Evolutionary conservation across 2,888 invertebrate species (phyloP).

Genomic region (Synanthedon formicaeformis): DNA sequence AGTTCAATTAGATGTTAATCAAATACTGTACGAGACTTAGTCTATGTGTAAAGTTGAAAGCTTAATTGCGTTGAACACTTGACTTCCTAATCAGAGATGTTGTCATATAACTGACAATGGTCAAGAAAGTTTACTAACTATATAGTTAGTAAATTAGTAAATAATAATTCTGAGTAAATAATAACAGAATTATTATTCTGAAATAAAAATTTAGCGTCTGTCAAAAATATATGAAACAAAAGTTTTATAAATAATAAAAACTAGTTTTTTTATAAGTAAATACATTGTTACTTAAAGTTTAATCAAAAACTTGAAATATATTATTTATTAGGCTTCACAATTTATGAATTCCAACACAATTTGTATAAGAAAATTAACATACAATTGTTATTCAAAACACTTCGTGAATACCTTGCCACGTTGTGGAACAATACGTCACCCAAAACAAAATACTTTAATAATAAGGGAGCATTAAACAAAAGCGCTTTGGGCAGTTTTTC

Average conservation of each 20-base stretch:
- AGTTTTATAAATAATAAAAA: too few species aligned
- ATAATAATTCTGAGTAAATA: too few species aligned
- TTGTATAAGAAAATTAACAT: constrained; percentile 10
- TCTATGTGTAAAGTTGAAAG: constrained; percentile 3
- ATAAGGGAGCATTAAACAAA: constrained; percentile 25
- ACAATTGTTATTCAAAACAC: constrained; percentile 23
- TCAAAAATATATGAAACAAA: too few species aligned
- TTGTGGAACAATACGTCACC: constrained; percentile 20
- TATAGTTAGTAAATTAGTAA: too few species aligned
- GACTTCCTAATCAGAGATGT: too few species aligned
- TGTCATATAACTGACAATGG: too few species aligned
- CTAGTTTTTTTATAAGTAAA: too few species aligned
- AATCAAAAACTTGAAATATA: too few species aligned
- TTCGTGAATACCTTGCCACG: constrained; percentile 8
- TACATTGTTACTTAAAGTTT: too few species aligned
- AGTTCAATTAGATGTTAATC: constrained; percentile 8
- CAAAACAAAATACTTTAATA: constrained; percentile 23
- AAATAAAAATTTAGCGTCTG: too few species aligned
- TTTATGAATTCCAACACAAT: not conserved
- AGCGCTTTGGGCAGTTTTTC: constrained; percentile 17
- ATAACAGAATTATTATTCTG: too few species aligned
- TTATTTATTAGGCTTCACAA: not conserved
- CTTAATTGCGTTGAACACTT: not conserved
- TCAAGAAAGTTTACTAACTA: too few species aligned
- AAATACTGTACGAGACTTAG: constrained; percentile 6